Base-by-base conservation (phyloP, 2,797 vertebrate genomes). In the Myiothlypis chrysogaster region DNA sequence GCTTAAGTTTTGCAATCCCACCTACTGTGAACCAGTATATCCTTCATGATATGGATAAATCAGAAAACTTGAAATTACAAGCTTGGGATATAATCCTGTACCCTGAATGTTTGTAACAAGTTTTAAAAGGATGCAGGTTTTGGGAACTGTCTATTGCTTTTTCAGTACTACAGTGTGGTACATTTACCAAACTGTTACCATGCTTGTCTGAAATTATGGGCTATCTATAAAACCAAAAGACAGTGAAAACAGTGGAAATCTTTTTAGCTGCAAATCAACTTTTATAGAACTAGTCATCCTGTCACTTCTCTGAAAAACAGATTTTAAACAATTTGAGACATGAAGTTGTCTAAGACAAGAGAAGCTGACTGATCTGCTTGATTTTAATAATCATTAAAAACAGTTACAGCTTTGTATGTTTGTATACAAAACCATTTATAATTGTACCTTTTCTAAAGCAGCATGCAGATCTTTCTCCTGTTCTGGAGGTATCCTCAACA, bases 391-490 rank as follows among this genome's bases (percentile, higher is more conserved):
- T 43, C 44, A 44, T 46, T 64, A 81, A 87, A 72, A 81, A 7
- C 9, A 35, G 24, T 22, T 76, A 63, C 2, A 83, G 50, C n/a
- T 82, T 84, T 55, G 4, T 39, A 49, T 92, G 61, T 76, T 90
- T 93, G 32, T n/a, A 46, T 78, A 72, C 2, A 7, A 93, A 70
- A 93, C 70, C 25, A 78, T 16, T 89, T 37, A 80, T 14, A 93
- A 46, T 71, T 63, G 32, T 77, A 99, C 99, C 98, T 99, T 99
- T 97, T 99, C 99, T 95, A 99, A 98, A 9, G 99, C 99, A 44
- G 89, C 87, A 94, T 98, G 99, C 55, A 99, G 97, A 59, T 99
- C 99, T 83, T 99, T 99, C 96, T 99, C 99, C 13, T 98, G 95
- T 84, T 99, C 99, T 34, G 97, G 98, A n/a, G 99, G 99, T 27